Percentiles rank a stretch among this genome's conserved stretches.
Evolutionary conservation across 2,888 invertebrate genomes (phyloP).

Genomic region (Parascotia fuliginaria): DNA sequence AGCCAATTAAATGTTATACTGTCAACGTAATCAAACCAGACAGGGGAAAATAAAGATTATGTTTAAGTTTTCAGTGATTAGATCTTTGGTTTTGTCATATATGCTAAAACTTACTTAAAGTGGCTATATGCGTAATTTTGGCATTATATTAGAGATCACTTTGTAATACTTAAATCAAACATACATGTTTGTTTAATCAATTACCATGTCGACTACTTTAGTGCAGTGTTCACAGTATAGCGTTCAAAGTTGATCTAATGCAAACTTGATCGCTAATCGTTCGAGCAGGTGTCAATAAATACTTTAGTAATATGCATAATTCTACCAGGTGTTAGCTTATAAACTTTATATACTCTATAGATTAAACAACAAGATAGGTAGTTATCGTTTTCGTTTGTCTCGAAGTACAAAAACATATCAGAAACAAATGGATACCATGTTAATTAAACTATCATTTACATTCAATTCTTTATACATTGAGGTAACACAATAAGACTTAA

Average conservation of each 20-base stretch:
- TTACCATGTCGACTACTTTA: constrained; percentile 32
- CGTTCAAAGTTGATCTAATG: constrained; percentile 22
- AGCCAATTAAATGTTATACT: constrained; percentile 10
- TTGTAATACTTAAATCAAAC: constrained; percentile 39
- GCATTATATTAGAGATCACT: constrained; percentile 36
- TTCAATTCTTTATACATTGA: too few species aligned
- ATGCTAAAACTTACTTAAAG: constrained; percentile 11
- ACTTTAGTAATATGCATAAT: constrained; percentile 1
- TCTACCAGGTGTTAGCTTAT: not conserved
- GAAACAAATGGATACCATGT: too few species aligned
- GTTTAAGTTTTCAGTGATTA: not conserved
- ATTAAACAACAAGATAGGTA: not conserved
- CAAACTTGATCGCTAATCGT: constrained; percentile 22
- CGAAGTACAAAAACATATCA: too few species aligned
- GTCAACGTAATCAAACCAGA: not conserved
- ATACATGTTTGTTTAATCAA: constrained; percentile 40
- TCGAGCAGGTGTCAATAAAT: constrained; percentile 23
- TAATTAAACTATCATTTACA: too few species aligned
- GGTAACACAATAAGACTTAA: too few species aligned
- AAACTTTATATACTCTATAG: not conserved
- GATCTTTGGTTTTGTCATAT: constrained; percentile 8
- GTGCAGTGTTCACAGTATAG: not conserved
- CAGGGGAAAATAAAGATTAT: not conserved
- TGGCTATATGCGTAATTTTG: constrained; percentile 15
- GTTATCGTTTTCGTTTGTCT: not conserved